Evolutionary conservation across 2,888 invertebrate species (phyloP).

Genomic region (Cenopis cana): DNA sequence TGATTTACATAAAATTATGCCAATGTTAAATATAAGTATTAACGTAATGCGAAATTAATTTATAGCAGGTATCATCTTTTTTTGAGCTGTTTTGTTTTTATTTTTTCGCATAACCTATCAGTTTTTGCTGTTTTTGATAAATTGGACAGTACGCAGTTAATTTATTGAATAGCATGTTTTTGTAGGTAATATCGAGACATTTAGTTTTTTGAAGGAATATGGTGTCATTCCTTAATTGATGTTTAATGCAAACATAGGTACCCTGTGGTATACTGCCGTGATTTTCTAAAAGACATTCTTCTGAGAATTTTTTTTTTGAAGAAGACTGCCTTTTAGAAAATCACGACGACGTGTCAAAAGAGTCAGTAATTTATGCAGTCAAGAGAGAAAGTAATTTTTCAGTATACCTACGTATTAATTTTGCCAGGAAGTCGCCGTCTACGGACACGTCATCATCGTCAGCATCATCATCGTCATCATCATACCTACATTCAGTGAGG

Average conservation of each 20-base stretch:
- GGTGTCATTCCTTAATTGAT: neutral
- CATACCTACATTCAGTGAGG: neutral
- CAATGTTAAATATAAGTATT: too few relatives aligned
- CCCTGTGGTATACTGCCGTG: too few relatives aligned
- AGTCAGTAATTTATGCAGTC: too few relatives aligned
- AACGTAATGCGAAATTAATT: conserved; percentile 32
- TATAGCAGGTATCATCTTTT: conserved; percentile 27
- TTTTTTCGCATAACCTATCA: neutral
- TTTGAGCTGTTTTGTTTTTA: conserved; percentile 1
- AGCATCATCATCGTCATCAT: neutral
- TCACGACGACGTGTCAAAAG: too few relatives aligned
- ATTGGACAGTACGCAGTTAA: neutral
- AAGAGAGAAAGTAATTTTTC: too few relatives aligned
- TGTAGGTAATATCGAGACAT: neutral
- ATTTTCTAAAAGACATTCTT: too few relatives aligned
- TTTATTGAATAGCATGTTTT: neutral
- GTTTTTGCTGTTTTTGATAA: conserved; percentile 3
- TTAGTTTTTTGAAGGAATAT: neutral
- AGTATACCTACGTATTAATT: too few relatives aligned
- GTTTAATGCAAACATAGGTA: too few relatives aligned
- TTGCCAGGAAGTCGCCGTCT: too few relatives aligned
- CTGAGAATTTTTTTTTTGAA: too few relatives aligned
- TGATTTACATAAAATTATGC: conserved; percentile 31
- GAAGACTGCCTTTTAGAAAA: too few relatives aligned
- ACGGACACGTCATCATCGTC: too few relatives aligned